Evolutionary conservation across 2,797 vertebrate species (phyloP), one percentile per base, ranked within the genome.

Genomic region (Rhinichthys osculus): DNA sequence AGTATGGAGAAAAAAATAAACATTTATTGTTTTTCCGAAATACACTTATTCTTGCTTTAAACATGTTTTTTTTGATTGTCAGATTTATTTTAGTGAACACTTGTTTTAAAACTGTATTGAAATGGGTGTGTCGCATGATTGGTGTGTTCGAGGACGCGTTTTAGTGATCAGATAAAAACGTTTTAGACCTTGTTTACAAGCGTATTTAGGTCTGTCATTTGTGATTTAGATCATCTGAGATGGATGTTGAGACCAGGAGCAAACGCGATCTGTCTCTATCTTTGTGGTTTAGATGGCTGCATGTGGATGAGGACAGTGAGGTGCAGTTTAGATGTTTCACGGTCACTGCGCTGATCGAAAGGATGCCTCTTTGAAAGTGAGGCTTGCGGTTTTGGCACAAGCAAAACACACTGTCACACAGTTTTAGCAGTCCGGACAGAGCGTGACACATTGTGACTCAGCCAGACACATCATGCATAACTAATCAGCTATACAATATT

Each of bases 291-390:
- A 54, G 40, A 72, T 70, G 35, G 30, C 83, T 85, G 80, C 83
- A 85, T 87, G 88, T 21, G 42, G 50, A 83, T 81, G 78, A 78
- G 11, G 66, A 74, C 66, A 27, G 57, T n/a, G 30, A 79, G 73
- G 70, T 64, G 19, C 59, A 67, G 81, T 71, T 50, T 76, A 78
- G 73, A 69, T 78, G 27, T 77, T 77, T 77, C 57, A 23, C 21
- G 9, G 67, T 81, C 21, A 54, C 3, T 67, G 62, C 40, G 50
- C 42, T 64, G 50, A 78, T n/a, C 80, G 35, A 64, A 84, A 84
- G 23, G 33, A 77, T 19, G 23, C 47, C 23, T 69, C 35, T 54
- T 71, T 11, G n/a, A 52, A 71, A 57, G 33, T 10, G 33, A 44
- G 23, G 17, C 13, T 19, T 70, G n/a, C 4, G 5, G 54, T 83